phyloP scores from a whole-genome alignment of 2,888 invertebrate species.

The Tenthredo notha region DNA sequence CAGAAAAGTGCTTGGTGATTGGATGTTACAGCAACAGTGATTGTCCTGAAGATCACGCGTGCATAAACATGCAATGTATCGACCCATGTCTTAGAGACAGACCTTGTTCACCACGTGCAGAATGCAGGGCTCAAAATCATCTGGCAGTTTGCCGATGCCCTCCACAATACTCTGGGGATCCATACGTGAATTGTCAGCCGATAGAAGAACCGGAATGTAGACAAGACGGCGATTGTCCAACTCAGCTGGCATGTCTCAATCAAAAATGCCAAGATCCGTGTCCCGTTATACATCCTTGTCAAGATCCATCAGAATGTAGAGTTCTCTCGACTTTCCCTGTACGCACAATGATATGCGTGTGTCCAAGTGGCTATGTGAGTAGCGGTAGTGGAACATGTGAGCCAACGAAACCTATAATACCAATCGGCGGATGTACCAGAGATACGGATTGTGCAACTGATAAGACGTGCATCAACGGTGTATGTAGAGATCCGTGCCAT shows the following conservation, averaged over 20 bases:
- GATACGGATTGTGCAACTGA: conserved; percentile 90
- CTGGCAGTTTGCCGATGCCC: conserved; percentile 93
- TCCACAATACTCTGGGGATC: conserved; percentile 87
- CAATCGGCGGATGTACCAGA: conserved; percentile 85
- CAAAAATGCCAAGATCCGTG: conserved; percentile 93
- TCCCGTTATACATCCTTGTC: conserved; percentile 87
- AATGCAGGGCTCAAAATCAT: conserved; percentile 91
- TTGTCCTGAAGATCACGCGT: conserved; percentile 91
- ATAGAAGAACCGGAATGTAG: conserved; percentile 88
- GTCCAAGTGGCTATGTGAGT: conserved; percentile 93
- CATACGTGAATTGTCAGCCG: conserved; percentile 89
- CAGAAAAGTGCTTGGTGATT: conserved; percentile 87
- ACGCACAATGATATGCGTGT: conserved; percentile 93
- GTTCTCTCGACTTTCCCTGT: conserved; percentile 91
- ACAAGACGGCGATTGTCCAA: conserved; percentile 90
- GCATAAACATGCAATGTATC: conserved; percentile 91
- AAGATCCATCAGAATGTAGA: conserved; percentile 88
- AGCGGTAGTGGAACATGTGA: conserved; percentile 90
- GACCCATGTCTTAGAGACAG: conserved; percentile 90
- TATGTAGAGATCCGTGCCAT: conserved; percentile 91
- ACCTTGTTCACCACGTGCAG: conserved; percentile 88
- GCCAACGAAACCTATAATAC: conserved; percentile 84
- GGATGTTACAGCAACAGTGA: conserved; percentile 93
- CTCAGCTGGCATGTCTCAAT: conserved; percentile 89
- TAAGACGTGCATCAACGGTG: conserved; percentile 88